Evolutionary conservation across 1,140 invertebrate genomes (phyloP).

Genomic region (Muscidifurax raptorellus): DNA sequence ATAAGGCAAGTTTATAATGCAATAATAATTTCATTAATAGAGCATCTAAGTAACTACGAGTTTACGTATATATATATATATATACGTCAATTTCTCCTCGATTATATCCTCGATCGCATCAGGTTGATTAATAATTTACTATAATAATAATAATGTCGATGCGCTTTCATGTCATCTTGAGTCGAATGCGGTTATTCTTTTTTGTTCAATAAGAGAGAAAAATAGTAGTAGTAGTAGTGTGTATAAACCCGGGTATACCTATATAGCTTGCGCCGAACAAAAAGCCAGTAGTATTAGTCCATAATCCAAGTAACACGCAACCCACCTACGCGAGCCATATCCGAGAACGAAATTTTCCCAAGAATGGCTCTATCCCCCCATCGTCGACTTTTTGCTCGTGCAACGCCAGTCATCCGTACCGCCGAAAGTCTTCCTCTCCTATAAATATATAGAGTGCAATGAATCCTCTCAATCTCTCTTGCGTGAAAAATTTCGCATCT

Average conservation of each 20-base stretch:
- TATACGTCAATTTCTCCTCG: background rate
- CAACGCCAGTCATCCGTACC: conserved; percentile 28
- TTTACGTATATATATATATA: background rate
- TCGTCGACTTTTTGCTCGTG: background rate
- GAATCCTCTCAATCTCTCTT: background rate
- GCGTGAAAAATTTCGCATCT: conserved; percentile 10
- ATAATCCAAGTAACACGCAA: background rate
- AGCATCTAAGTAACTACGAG: background rate
- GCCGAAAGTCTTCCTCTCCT: conserved; percentile 20
- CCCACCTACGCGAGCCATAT: background rate
- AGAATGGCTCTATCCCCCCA: background rate
- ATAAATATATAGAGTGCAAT: background rate
- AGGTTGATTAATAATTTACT: background rate
- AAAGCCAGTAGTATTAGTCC: background rate
- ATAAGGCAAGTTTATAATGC: conserved; percentile 29
- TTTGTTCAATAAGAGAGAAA: background rate
- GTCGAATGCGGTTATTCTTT: background rate
- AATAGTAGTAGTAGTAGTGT: background rate
- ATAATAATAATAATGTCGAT: background rate
- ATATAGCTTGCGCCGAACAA: background rate
- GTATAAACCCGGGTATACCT: background rate
- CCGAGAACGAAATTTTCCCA: background rate
- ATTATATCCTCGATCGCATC: background rate
- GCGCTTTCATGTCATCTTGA: background rate
- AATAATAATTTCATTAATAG: background rate